phyloP scores from a whole-genome alignment of 1,140 invertebrate genomes.

The Stegodyphus dumicola region DNA sequence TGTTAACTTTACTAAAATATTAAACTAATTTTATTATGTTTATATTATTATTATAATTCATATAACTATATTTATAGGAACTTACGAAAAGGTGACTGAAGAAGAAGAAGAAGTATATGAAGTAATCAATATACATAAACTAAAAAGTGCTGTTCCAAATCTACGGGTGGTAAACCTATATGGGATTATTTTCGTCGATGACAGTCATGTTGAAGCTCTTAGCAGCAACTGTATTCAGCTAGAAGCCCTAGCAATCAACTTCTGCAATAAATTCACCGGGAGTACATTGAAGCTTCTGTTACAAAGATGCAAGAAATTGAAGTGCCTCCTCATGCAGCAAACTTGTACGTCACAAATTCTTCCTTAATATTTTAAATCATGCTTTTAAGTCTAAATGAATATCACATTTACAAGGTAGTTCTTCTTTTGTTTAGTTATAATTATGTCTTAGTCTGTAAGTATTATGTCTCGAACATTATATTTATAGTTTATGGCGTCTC shows the following conservation, averaged over 20 bases:
- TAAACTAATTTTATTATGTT: too few species aligned
- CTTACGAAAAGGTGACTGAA: slow-evolving; percentile 98
- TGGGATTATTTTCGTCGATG: slow-evolving; percentile 98
- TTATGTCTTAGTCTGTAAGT: too few species aligned
- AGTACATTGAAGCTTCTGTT: slow-evolving; percentile 95
- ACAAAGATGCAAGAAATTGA: slow-evolving; percentile 91
- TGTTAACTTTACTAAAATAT: too few species aligned
- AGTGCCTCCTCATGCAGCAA: slow-evolving; percentile 94
- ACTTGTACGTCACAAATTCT: slow-evolving; percentile 78
- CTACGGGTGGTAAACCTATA: slow-evolving; percentile 94
- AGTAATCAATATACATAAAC: slow-evolving; percentile 98
- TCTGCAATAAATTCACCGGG: slow-evolving; percentile 95
- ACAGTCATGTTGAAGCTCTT: slow-evolving; percentile 98
- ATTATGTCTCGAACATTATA: too few species aligned
- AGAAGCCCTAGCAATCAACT: slow-evolving; percentile 96
- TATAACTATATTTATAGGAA: slow-evolving; percentile 75
- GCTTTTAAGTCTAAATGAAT: too few species aligned
- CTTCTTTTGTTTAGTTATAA: too few species aligned
- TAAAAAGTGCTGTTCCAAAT: slow-evolving; percentile 96
- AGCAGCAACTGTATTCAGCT: slow-evolving; percentile 80
- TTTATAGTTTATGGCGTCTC: too few species aligned
- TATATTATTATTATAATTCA: too few species aligned
- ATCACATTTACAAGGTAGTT: too few species aligned
- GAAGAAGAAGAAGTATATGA: slow-evolving; percentile 99
- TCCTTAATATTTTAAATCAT: too few species aligned